Evolutionary conservation across 1,140 invertebrate species (phyloP), one percentile per base, ranked within the genome.

Genomic region (Chymomyza costata): DNA sequence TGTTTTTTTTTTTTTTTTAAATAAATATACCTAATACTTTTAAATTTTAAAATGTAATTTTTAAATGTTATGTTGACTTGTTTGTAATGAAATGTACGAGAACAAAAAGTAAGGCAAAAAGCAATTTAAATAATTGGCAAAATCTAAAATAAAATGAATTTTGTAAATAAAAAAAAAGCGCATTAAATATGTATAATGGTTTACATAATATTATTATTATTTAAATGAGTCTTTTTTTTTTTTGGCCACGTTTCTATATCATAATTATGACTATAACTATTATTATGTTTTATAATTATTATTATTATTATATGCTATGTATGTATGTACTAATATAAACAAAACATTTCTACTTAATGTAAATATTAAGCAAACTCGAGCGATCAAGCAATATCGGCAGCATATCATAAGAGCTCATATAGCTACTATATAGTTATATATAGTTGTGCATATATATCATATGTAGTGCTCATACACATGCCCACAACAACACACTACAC

Each of bases 11-110:
- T 13, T 15, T 15, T 38, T 63, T 52, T 52, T 59, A 52, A n/a
- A n/a, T n/a, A n/a, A n/a, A n/a, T n/a, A 54, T 63, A 30, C 60
- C 59, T 73, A 67, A 66, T 71, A 57, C n/a, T n/a, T 73, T 57
- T 74, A 74, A 74, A 56, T 59, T n/a, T n/a, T 18, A 70, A 76
- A 70, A n/a, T n/a, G n/a, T n/a, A 74, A 74, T 59, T 59, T n/a
- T n/a, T 18, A 70, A 76, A 70, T 76, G 71, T 76, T 76, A 76
- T 78, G 71, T 76, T 76, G 71, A 76, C 71, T 76, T 78, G 71
- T 76, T 78, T 76, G 71, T 78, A 76, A 71, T 71, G 69, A 59
- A 37, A 11, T n/a, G n/a, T 13, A 17, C 14, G 34, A 30, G 35
- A 25, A 48, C 5, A n/a, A 18, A 17, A 31, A 19, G 57, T n/a